These are phyloP conservation scores for Cinclus cinclus DNA, from an alignment of 2,113 vertebrate genomes.

Conservation along the genomic window DNA sequence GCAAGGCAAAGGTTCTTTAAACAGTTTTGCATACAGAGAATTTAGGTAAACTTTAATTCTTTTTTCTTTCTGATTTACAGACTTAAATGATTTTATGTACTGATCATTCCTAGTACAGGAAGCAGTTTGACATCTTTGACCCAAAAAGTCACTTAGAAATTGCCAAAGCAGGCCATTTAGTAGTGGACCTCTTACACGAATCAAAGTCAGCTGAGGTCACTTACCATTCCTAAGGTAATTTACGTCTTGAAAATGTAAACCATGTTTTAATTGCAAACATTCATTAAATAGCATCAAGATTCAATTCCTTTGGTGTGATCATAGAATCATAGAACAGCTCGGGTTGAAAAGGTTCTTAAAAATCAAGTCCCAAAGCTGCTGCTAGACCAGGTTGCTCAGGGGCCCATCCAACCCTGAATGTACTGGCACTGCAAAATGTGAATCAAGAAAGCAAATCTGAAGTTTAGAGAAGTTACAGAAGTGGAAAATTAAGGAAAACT, in stretches of 20 bases:
- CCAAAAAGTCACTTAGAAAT: background rate
- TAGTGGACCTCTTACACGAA: background rate
- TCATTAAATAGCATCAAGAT: background rate
- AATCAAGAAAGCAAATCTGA: background rate
- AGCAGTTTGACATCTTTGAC: background rate
- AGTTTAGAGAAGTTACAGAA: background rate
- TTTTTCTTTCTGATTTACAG: background rate
- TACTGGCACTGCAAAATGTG: background rate
- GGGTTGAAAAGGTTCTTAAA: background rate
- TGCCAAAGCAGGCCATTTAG: background rate
- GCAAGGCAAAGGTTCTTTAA: background rate
- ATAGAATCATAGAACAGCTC: background rate
- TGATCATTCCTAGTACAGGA: background rate
- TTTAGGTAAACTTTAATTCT: background rate
- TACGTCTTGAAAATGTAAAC: background rate
- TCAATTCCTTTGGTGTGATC: background rate
- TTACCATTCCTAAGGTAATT: background rate
- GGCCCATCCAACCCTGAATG: background rate
- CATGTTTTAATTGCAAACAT: background rate
- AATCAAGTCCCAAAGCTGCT: background rate
- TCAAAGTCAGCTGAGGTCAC: background rate
- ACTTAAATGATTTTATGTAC: background rate
- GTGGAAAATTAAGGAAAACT: background rate
- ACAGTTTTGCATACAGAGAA: background rate
- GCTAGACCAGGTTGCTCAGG: background rate